These are phyloP conservation scores for Eugnorisma glareosa DNA, from an alignment of 2,888 invertebrate species.

Conservation along the genomic window DNA sequence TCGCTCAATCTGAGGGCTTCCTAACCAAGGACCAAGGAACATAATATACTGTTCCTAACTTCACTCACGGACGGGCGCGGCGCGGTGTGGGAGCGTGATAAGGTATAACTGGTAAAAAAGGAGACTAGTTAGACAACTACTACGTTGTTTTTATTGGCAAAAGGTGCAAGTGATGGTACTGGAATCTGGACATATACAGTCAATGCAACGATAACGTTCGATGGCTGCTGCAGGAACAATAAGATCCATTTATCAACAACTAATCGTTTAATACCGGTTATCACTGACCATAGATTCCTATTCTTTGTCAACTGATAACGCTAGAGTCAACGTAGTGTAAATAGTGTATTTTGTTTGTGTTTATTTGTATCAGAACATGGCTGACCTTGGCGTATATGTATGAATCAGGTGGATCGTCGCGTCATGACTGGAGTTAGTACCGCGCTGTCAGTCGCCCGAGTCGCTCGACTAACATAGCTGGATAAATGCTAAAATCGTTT, in stretches of 20 bases:
- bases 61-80: not conserved
- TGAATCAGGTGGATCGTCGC: conserved; percentile 61
- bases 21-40: too few species aligned
- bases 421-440: conserved; percentile 62
- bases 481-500: conserved; percentile 78
- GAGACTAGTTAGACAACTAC: not conserved
- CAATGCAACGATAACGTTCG: not conserved
- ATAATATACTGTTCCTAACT: too few species aligned
- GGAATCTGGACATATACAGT: too few species aligned
- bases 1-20: not conserved
- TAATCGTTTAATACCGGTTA: conserved; percentile 20
- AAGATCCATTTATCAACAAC: not conserved
- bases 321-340: conserved; percentile 19
- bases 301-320: conserved; percentile 50
- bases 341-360: conserved; percentile 61
- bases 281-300: conserved; percentile 6
- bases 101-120: not conserved
- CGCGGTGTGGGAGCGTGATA: too few species aligned
- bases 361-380: conserved; percentile 67
- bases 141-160: not conserved
- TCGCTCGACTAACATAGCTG: conserved; percentile 42
- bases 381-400: conserved; percentile 66
- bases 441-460: conserved; percentile 62
- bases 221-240: not conserved
- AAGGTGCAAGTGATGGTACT: not conserved